Conservation (phyloP, 2,797 vertebrate species). For the Cuculus canorus region DNA sequence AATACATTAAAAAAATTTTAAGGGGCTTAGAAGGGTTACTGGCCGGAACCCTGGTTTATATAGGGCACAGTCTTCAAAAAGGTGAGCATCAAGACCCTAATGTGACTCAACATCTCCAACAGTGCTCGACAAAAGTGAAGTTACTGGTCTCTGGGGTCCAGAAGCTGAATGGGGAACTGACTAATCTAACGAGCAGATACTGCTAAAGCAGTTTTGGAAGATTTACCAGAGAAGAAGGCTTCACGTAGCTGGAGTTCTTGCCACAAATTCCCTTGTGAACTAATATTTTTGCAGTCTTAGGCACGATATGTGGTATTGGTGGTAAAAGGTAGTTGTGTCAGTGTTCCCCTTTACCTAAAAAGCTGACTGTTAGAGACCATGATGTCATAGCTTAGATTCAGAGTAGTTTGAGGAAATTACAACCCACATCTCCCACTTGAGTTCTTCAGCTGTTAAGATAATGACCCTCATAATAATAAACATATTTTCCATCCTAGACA, state of each 20-base stretch:
- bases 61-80: neutral
- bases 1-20: conserved; percentile 28
- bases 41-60: neutral
- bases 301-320: neutral
- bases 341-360: neutral
- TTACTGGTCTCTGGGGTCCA: neutral
- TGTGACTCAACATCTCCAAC: neutral
- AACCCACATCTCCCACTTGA: neutral
- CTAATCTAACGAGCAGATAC: neutral
- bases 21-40: neutral
- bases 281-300: neutral
- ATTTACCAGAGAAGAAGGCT: neutral
- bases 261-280: neutral
- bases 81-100: neutral
- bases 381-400: fast-evolving
- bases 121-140: neutral
- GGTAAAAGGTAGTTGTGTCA: neutral
- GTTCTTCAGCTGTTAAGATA: neutral
- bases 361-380: neutral
- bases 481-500: neutral
- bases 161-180: neutral
- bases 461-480: conserved; percentile 13
- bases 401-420: neutral
- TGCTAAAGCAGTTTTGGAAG: neutral
- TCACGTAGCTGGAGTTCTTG: neutral